Base-by-base conservation (phyloP, 2,888 invertebrate species). In the Heliconius aoede region DNA sequence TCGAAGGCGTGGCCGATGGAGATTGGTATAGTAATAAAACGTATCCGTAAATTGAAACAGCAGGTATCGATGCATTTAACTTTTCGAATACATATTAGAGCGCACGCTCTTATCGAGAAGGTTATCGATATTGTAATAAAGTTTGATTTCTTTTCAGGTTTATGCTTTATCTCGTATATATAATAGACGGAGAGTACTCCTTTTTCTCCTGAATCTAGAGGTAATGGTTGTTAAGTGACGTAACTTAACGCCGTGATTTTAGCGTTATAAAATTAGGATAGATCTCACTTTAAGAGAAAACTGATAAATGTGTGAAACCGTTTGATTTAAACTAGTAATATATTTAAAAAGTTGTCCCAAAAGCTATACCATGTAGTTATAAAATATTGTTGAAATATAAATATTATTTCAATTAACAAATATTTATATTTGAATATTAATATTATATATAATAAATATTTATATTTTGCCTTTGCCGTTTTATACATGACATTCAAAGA, bases 11-110 rank as follows among this genome's bases (percentile, higher is more conserved):
- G 89, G 87, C 84, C 87, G 86, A 90, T 89, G 87, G 87, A 85
- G 86, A 89, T 89, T 86, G 88, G 85, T 85, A 89, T 90, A 88
- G 85, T 89, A 89, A 90, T 87, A 76, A 89, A 91, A 89, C 88
- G 90, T 91, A 90, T 92, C 90, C 88, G 86, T 90, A 89, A 91
- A 90, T 92, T 90, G 90, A 92, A 93, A 91, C 93, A 93, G 93
- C 93, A 87, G 92, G 93, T 88, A 89, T 89, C 88, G 85, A 86
- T 85, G 85, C 86, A 86, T 86, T 84, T 82, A 83, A 84, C 58
- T 75, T 72, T 65, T 65, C 36, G 36, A 36, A 3, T 40, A 65
- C 40, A 40, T 72, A 76, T 69, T 32, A 76, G 73, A n/a, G 51
- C 61, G 68, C 67, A 73, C 73, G 74, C 68, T 80, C 83, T 86